Base-by-base conservation (phyloP, 2,113 vertebrate genomes). In the Forbesichthys agassizii region DNA sequence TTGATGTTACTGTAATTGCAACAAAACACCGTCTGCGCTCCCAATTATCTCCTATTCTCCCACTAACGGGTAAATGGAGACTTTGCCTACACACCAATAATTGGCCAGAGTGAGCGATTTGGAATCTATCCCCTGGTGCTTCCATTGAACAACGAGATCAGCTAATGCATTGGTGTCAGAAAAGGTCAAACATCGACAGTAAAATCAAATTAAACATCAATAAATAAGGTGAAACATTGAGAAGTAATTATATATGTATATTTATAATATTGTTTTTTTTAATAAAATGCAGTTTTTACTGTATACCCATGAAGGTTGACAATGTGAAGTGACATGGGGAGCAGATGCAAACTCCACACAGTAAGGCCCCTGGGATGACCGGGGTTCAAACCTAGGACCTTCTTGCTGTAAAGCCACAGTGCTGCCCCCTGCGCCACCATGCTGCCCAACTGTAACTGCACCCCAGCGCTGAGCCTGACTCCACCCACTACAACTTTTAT, bases 101-200 rank as follows among this genome's bases (percentile, higher is more conserved):
- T 87, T 86, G 88, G 72, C 66, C 66, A 63, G 73, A 65, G 62
- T 86, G 67, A 61, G 51, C 9, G 42, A n/a, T 61, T 14, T 8
- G 82, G 82, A 68, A 73, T 75, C 46, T 61, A 73, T 79, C 87
- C 81, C 78, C 81, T 4, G 42, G 67, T 64, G 82, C 59, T 80
- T 11, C 14, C 11, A 49, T 16, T 33, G 64, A 80, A 74, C 74
- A 70, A 77, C 62, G 46, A 66, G 66, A 68, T 65, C 47, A 36
- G 68, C 66, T 84, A 77, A 87, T 85, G 81, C 73, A 81, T 75
- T 66, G 75, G 61, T 82, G 82, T 86, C 80, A 72, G 27, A 61
- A 65, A 80, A 87, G 81, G 82, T 89, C 81, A 86, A 88, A 84
- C 71, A 56, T 65, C 70, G 62, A 61, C 69, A 74, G 74, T 82